These are phyloP conservation scores for Boleophthalmus pectinirostris DNA, from an alignment of 2,113 vertebrate species.

Conservation along the genomic window DNA sequence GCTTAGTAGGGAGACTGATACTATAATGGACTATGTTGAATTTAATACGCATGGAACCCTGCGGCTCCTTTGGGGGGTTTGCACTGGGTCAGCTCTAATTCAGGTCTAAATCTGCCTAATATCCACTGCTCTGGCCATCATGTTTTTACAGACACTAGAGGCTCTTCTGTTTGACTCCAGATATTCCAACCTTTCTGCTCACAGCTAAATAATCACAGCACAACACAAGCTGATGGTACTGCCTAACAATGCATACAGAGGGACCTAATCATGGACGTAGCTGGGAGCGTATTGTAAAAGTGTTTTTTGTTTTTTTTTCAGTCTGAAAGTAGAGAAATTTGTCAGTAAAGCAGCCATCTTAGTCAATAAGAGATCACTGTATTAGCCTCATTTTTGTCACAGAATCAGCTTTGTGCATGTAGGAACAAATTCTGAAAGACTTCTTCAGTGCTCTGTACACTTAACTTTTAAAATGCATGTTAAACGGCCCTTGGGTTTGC, in stretches of 20 bases:
- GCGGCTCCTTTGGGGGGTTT: not conserved
- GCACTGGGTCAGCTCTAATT: constrained; percentile 2
- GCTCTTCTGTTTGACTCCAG: not conserved
- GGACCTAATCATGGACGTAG: not conserved
- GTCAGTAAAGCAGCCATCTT: not conserved
- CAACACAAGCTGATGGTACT: not conserved
- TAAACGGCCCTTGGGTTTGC: not conserved
- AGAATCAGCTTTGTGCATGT: not conserved
- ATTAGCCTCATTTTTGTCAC: constrained; percentile 6
- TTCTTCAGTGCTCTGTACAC: not conserved
- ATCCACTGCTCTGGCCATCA: constrained; percentile 2
- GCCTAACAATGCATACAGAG: not conserved
- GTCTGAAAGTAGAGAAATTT: not conserved
- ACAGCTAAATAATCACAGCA: constrained; percentile 5
- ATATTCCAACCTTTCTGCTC: constrained; percentile 7
- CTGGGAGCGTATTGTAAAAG: not conserved
- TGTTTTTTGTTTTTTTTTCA: too few relatives aligned
- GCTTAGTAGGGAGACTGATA: too few relatives aligned
- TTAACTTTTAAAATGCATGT: not conserved
- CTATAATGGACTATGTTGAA: not conserved
- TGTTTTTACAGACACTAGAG: constrained; percentile 1
- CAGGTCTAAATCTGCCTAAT: constrained; percentile 3
- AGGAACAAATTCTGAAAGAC: not conserved
- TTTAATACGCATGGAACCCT: not conserved
- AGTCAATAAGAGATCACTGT: constrained; percentile 17